These are phyloP conservation scores for Xylota sylvarum DNA, from an alignment of 2,888 invertebrate species.

Conservation along the genomic window DNA sequence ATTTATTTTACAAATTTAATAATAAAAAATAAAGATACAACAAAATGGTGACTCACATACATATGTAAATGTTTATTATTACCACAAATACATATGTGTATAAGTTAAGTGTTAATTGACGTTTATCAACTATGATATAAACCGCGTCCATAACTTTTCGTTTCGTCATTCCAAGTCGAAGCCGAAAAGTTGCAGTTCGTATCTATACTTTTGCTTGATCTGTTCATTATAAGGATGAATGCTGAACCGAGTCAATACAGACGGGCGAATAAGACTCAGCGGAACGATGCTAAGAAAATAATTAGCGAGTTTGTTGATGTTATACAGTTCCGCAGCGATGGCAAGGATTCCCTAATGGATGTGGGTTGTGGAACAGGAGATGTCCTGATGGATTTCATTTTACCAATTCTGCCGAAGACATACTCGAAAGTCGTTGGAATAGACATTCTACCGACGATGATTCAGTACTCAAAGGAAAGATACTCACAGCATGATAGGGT, in stretches of 20 bases:
- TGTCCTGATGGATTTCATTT: constrained; percentile 88
- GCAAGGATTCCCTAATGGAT: constrained; percentile 87
- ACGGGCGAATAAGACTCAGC: constrained; percentile 89
- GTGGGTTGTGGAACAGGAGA: constrained; percentile 91
- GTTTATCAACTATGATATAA: no score
- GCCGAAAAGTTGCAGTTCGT: no score
- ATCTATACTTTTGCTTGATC: no score
- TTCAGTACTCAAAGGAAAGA: constrained; percentile 87
- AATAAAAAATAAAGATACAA: no score
- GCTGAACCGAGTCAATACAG: constrained; percentile 88
- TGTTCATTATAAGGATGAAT: constrained; percentile 84
- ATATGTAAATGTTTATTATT: no score
- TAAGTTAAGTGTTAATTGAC: no score
- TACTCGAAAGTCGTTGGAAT: constrained; percentile 87
- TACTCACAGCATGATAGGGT: constrained; percentile 83
- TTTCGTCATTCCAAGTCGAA: no score
- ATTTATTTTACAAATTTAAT: no score
- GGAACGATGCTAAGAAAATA: constrained; percentile 87
- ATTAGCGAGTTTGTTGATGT: constrained; percentile 87
- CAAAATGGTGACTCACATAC: no score
- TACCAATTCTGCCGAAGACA: constrained; percentile 87
- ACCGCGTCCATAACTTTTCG: no score
- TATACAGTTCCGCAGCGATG: constrained; percentile 86
- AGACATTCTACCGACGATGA: constrained; percentile 90
- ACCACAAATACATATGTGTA: no score